These are phyloP conservation scores for Pipistrellus pygmaeus DNA, from an alignment of 2,797 vertebrate species.

Conservation along the genomic window DNA sequence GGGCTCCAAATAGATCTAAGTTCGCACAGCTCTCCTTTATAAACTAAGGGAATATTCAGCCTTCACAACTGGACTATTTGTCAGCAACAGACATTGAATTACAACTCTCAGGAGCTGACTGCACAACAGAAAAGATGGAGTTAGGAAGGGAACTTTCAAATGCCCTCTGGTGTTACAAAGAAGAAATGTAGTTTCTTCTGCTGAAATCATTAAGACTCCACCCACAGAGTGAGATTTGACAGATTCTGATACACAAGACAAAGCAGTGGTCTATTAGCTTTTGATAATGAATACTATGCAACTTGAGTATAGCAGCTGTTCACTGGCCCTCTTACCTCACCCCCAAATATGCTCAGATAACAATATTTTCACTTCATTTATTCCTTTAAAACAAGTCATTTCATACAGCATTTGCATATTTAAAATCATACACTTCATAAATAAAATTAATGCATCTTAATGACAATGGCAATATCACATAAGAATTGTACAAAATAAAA, in stretches of 20 bases:
- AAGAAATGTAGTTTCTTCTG: neutral
- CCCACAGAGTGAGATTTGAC: neutral
- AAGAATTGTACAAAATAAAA: slow-evolving; percentile 59
- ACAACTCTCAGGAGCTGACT: neutral
- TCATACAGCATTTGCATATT: slow-evolving; percentile 71
- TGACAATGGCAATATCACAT: slow-evolving; percentile 66
- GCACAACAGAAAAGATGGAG: neutral
- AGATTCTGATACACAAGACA: neutral
- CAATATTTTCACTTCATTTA: slow-evolving; percentile 79
- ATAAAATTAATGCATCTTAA: slow-evolving; percentile 72
- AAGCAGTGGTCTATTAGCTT: neutral
- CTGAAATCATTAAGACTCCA: neutral
- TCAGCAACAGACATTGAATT: neutral
- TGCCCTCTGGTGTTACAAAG: neutral
- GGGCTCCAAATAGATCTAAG: slow-evolving; percentile 8
- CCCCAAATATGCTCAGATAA: slow-evolving; percentile 64
- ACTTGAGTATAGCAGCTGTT: neutral
- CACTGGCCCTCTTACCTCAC: neutral
- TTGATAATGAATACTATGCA: neutral
- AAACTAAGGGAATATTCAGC: neutral
- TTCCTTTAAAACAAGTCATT: slow-evolving; percentile 78
- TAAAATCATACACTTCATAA: slow-evolving; percentile 72
- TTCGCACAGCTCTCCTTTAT: neutral
- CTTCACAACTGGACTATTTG: neutral
- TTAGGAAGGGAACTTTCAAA: slow-evolving; percentile 29